Base-by-base conservation (phyloP, 1,140 invertebrate genomes). In the Aplysia californica region DNA sequence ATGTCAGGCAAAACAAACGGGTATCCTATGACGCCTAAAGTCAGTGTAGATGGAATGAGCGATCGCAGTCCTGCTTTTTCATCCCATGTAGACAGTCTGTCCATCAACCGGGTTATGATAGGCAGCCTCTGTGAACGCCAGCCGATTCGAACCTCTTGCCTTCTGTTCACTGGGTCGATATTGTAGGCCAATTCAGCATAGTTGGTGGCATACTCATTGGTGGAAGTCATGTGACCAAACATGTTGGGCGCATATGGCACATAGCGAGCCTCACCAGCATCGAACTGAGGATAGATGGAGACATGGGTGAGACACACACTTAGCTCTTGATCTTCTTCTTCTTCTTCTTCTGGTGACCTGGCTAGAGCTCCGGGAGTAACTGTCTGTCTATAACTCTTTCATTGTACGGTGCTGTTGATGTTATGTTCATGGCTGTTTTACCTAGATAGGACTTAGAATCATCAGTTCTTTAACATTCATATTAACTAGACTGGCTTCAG, bases 241-340 rank as follows among this genome's bases (percentile, higher is more conserved):
- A 69, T 41, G 31, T 71, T 79, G 65, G 82, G 83, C 0, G 79
- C 61, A 18, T 82, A 69, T 0, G 97, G 97, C 90, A 98, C 93
- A 83, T 96, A 95, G 66, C 95, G 94, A 0, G 94, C 90, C 89
- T 97, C 96, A 20, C 96, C 97, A 10, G 96, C 97, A 88, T 98
- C 97, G 84, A 97, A 97, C 88, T 74, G 44, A 26, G n/a, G n/a
- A n/a, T n/a, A n/a, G n/a, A n/a, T n/a, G n/a, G n/a, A n/a, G n/a
- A n/a, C n/a, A n/a, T n/a, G n/a, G n/a, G n/a, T n/a, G n/a, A n/a
- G n/a, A n/a, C n/a, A n/a, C n/a, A n/a, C n/a, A n/a, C n/a, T n/a
- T n/a, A n/a, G n/a, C n/a, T n/a, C n/a, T n/a, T n/a, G n/a, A n/a
- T n/a, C n/a, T n/a, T n/a, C n/a, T n/a, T n/a, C n/a, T n/a, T n/a